Base-by-base conservation (phyloP, 2,797 vertebrate species). In the Coreius guichenoti region DNA sequence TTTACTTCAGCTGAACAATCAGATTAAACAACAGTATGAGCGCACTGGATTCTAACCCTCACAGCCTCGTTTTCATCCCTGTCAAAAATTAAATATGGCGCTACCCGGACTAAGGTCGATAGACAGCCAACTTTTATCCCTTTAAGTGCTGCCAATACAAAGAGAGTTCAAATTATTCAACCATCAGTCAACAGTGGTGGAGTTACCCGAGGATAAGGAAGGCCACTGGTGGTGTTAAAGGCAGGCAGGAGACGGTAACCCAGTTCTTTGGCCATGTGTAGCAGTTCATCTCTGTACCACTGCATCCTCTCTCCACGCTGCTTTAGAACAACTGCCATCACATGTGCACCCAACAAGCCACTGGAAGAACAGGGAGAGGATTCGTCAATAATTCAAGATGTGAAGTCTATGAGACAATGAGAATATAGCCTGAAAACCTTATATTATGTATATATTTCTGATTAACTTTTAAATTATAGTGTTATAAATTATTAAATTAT, bases 201-300 rank as follows among this genome's bases (percentile, higher is more conserved):
- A 3, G n/a, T 33, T 90, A 95, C 96, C 94, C 96, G 94, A 31
- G 96, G 96, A 90, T 96, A 96, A 29, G 96, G 96, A 93, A 96
- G 95, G 92, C 96, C 96, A 92, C 95, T 96, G 89, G 95, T 95
- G 92, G 96, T 96, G 93, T 96, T 96, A 88, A 96, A 96, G 89
- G 96, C 96, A 87, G 96, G 96, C 84, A 96, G 92, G 82, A 96
- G 91, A 81, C 96, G 93, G 88, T 95, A 93, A 51, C 96, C 96
- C 74, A 96, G 92, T 33, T 96, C 96, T 92, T 92, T 94, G 78
- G 96, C 96, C 96, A 96, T 96, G 89, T 95, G 88, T 2, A 96
- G 91, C 67, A 96, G 94, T 91, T 96, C 95, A 58, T 96, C 94
- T 0, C 73, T 89, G 90, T 96, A 96, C 96, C 96, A 96, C 89